Conservation (phyloP, 2,113 vertebrate genomes). For the Pterocles gutturalis region DNA sequence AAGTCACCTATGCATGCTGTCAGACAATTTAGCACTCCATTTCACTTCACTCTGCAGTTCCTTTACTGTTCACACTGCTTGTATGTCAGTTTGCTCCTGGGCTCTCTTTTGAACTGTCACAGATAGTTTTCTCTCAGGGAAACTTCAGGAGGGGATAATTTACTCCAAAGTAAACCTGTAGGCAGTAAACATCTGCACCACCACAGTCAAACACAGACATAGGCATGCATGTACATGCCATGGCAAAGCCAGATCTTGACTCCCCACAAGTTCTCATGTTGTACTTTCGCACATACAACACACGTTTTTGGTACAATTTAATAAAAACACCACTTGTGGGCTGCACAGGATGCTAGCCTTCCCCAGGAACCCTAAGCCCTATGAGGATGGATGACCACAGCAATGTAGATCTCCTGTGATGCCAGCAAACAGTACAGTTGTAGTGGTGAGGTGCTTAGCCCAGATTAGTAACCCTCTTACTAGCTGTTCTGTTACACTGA, state of each 20-base stretch:
- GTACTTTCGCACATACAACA: neutral
- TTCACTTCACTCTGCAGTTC: neutral
- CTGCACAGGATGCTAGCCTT: neutral
- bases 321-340: neutral
- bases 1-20: constrained; percentile 14
- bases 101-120: constrained; percentile 11
- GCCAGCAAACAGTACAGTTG: neutral
- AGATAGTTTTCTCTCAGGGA: neutral
- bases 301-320: neutral
- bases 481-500: neutral
- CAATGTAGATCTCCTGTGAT: fast-evolving
- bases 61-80: neutral
- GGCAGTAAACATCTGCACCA: neutral
- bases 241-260: neutral
- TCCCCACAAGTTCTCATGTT: neutral
- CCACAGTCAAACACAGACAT: neutral
- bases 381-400: neutral
- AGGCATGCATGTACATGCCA: fast-evolving
- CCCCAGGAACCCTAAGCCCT: neutral
- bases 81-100: neutral
- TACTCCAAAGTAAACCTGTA: neutral
- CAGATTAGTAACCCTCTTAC: neutral
- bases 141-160: neutral
- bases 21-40: neutral
- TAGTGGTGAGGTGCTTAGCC: neutral